These are phyloP conservation scores for Tribolium castaneum DNA, from an alignment of 1,140 invertebrate genomes.

Conservation along the genomic window DNA sequence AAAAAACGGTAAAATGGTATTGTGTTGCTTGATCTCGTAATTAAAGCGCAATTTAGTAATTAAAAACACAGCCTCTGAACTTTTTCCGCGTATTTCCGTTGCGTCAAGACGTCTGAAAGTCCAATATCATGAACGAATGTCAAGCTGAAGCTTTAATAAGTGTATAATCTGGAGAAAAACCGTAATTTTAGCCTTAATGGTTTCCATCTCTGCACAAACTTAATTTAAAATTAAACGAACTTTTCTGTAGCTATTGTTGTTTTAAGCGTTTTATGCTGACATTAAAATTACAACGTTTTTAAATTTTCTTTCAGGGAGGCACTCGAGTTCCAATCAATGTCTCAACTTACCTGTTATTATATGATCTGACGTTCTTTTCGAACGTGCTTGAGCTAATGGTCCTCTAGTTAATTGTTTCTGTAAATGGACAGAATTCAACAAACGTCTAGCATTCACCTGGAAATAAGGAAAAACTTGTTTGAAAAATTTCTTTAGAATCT, in stretches of 20 bases:
- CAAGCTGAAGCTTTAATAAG: background rate
- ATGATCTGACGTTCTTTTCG: constrained; percentile 25
- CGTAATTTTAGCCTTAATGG: background rate
- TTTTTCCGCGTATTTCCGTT: background rate
- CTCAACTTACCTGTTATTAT: constrained; percentile 5
- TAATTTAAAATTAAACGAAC: background rate
- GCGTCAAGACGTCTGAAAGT: background rate
- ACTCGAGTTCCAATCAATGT: too few species aligned
- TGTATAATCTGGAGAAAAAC: background rate
- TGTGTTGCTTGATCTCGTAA: too few species aligned
- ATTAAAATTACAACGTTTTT: background rate
- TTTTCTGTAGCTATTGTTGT: background rate
- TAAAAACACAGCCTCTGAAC: too few species aligned
- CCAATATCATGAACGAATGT: background rate
- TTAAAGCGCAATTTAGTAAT: too few species aligned
- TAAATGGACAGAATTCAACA: constrained; percentile 8
- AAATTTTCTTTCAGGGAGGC: background rate
- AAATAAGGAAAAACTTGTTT: background rate
- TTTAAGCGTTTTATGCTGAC: background rate
- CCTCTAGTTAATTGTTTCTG: constrained; percentile 26
- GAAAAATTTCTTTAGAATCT: too few species aligned
- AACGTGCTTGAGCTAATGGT: constrained; percentile 1
- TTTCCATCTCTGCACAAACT: background rate
- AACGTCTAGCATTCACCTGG: constrained; percentile 15
- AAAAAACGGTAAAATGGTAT: too few species aligned